Percentiles rank a stretch among this genome's conserved stretches.
These are phyloP conservation scores for Pachliopta kotzebuea DNA, from an alignment of 2,888 invertebrate genomes.

Conservation along the genomic window DNA sequence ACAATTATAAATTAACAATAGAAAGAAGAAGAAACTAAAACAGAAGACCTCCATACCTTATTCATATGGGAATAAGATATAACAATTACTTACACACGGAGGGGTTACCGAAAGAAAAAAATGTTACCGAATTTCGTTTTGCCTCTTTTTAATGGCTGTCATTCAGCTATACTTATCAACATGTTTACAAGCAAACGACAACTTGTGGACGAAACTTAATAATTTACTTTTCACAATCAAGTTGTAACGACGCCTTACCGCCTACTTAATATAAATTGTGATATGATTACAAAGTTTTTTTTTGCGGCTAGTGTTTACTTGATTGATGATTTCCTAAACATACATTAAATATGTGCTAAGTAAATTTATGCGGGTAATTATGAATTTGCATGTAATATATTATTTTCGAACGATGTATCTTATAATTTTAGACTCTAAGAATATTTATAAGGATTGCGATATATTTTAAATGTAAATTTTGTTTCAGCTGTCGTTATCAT, in stretches of 20 bases:
- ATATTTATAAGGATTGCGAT: neutral
- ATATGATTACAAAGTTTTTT: neutral
- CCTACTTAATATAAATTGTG: neutral
- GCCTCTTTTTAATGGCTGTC: neutral
- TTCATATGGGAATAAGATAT: neutral
- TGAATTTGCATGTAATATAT: neutral
- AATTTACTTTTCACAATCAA: no score
- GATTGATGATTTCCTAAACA: slow-evolving; percentile 2
- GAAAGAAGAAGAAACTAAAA: neutral
- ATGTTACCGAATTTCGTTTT: neutral
- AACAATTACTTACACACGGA: no score
- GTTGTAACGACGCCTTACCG: neutral
- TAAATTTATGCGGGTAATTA: slow-evolving; percentile 1
- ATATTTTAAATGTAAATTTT: neutral
- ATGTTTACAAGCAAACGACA: neutral
- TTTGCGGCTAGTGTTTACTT: neutral
- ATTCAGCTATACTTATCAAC: neutral
- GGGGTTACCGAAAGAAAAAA: neutral
- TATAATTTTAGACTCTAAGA: neutral
- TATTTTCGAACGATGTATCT: neutral
- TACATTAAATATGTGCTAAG: neutral
- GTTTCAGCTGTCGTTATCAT: neutral
- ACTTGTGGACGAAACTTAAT: no score
- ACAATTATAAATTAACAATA: neutral
- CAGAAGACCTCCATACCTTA: no score